Evolutionary conservation across 1,140 invertebrate genomes (phyloP), one percentile per base, ranked within the genome.

Genomic region (Listronotus oregonensis): DNA sequence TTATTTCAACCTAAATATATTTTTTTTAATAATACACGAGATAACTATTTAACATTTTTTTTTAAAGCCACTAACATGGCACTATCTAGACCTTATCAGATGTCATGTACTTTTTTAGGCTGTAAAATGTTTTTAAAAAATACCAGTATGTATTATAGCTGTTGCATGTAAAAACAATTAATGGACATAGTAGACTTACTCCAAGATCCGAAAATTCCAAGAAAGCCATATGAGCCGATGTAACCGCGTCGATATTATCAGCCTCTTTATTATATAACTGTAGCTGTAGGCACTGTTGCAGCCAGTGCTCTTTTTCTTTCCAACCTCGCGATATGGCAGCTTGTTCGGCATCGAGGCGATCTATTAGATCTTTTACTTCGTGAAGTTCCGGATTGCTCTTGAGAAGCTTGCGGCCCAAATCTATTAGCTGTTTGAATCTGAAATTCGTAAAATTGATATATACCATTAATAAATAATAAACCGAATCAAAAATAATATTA

Each of bases 191-290:
- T n/a, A n/a, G 8, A 83, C 85, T 85, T 80, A 93, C 94, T 39
- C 95, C 96, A 42, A 95, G 83, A 71, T 96, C 89, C 9, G 86
- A 87, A 80, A 92, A 94, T 69, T 97, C 95, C 10, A 99, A 82
- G 80, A 96, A 97, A 0, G 94, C 91, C 77, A 96, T 91, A 77
- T 99, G 96, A 40, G 93, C 92, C 54, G 93, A 93, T 39, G 93
- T 96, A 5, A 93, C 90, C 0, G 96, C 94, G 81, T 99, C 96
- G 64, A 99, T 96, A 76, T 97, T 93, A 80, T 99, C 96, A 0
- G 96, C 96, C 81, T 99, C 97, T 55, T 93, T 87, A 78, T 96
- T 97, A 80, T 98, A 97, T 63, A 91, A 85, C 80, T 94, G 92
- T 51, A 97, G 80, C 72, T 96, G 92, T 14, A 94, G 81, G 67